Evolutionary conservation across 92 coral and sea anemone species (phyloP), one percentile per base, ranked within the genome.

Genomic region (Porites lobata): DNA sequence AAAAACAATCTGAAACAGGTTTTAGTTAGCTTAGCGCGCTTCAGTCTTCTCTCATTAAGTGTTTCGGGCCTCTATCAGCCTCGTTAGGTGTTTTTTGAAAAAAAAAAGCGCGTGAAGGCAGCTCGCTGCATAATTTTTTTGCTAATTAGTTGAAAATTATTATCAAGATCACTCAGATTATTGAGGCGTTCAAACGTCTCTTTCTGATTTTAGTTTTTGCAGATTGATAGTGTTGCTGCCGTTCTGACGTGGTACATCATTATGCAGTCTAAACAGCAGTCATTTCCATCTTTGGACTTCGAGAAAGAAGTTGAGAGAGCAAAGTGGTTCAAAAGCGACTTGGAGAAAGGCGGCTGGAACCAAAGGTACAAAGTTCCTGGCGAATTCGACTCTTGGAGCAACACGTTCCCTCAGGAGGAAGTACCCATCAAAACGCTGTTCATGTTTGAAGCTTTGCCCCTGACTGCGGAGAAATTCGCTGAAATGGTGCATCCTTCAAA

Each of bases 381-480:
- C 15, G 61, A 56, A 18, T 73, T 73, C 59, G 78, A 73, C 29
- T 73, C 78, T 8, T 78, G 82, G 82, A 58, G 47, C 10, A 78
- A 78, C 22, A 65, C 71, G 7, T 21, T 78, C 21, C 69, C 69
- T 6, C 15, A 21, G 9, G 84, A 78, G 56, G 71, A 78, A 17
- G 76, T 86, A 8, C 90, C 90, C 24, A 14, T 72, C 15, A 86
- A 86, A 79, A 38, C 19, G 0, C 50, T 86, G 50, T 78, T 10
- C 18, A 24, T 76, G 81, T 65, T 38, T 56, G 22, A 69, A 18
- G 78, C 51, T 50, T 29, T 86, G 21, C 90, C 90, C 9, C 8
- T 86, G 70, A 11, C 90, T 8, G 90, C 22, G 26, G 69, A 86
- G 75, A 79, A 86, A 69, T 79, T 78, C 38, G 32, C 75, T 24